phyloP scores from a whole-genome alignment of 2,797 vertebrate species.

The Alectoris magna region DNA sequence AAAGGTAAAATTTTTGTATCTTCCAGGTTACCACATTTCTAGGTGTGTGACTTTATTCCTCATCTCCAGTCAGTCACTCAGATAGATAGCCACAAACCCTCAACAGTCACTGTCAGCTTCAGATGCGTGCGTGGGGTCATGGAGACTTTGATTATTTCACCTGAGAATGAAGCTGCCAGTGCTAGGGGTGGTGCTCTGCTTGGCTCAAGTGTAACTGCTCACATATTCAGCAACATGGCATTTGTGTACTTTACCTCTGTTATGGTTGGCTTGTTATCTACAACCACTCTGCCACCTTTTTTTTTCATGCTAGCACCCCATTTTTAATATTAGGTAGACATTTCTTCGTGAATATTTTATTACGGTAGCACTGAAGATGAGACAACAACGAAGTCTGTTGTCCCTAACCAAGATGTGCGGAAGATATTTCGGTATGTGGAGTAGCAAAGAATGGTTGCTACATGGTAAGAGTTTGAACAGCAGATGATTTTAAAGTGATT shows the following conservation, averaged over 20 bases:
- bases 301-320: background rate
- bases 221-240: background rate
- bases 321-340: background rate
- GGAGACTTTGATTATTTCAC: background rate
- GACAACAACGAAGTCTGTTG: background rate
- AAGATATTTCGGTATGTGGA: background rate
- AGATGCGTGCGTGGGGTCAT: background rate
- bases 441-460: background rate
- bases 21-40: background rate
- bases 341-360: background rate
- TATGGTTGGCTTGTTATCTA: background rate
- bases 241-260: background rate
- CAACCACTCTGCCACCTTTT: background rate
- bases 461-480: background rate
- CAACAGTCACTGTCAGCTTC: background rate
- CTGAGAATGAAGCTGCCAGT: background rate
- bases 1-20: background rate
- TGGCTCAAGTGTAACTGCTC: background rate
- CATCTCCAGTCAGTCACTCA: background rate
- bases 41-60: background rate
- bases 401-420: background rate
- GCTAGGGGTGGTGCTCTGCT: background rate
- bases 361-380: background rate
- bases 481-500: constrained; percentile 1
- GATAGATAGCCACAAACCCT: background rate